Conservation (phyloP, 2,888 invertebrate genomes). For the Harpalus rubripes region DNA sequence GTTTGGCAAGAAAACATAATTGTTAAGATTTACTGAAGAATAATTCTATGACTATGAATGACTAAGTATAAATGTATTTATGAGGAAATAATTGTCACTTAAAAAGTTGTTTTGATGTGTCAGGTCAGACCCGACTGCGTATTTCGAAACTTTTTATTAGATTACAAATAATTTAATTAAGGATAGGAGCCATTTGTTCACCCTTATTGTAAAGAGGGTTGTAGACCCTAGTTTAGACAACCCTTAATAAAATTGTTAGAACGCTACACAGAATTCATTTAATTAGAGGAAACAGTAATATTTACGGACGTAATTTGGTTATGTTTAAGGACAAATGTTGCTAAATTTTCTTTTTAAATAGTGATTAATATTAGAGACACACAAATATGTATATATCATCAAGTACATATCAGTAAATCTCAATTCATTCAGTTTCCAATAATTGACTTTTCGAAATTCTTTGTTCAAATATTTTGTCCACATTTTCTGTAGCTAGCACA, state of each 20-base stretch:
- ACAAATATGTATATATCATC: too few relatives aligned
- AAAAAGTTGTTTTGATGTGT: conserved; percentile 47
- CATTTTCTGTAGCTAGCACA: too few relatives aligned
- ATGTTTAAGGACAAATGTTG: too few relatives aligned
- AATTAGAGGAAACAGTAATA: conserved; percentile 5
- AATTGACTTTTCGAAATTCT: too few relatives aligned
- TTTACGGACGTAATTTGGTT: not conserved
- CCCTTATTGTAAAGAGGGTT: not conserved
- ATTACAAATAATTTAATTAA: not conserved
- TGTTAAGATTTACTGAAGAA: conserved; percentile 16
- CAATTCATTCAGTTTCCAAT: too few relatives aligned
- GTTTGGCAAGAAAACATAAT: conserved; percentile 32
- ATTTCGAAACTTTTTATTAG: conserved; percentile 12
- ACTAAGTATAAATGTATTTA: conserved; percentile 44
- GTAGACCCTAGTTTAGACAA: conserved; percentile 5
- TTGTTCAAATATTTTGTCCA: too few relatives aligned
- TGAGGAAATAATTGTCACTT: conserved; percentile 48
- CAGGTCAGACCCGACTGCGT: conserved; percentile 8
- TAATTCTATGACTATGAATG: conserved; percentile 31
- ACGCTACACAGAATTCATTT: conserved; percentile 9
- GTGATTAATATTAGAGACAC: too few relatives aligned
- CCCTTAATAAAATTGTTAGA: conserved; percentile 22
- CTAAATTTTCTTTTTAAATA: too few relatives aligned
- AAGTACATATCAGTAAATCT: too few relatives aligned
- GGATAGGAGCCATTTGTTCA: not conserved